Base-by-base conservation (phyloP, 1,140 invertebrate genomes). In the Aphaenogaster floridana region DNA sequence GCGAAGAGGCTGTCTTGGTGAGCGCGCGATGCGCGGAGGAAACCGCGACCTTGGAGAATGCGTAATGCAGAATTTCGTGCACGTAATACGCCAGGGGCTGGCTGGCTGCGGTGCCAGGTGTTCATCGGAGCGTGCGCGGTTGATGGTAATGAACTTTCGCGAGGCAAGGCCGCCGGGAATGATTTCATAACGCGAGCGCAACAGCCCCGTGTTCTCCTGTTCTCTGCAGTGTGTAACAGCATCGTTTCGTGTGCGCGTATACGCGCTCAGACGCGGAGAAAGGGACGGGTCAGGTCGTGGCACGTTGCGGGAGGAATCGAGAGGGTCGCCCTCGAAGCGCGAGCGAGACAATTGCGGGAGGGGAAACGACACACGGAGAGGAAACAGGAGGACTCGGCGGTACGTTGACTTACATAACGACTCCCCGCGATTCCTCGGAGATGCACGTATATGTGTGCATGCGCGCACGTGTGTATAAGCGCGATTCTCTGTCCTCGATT, bases 71-170 rank as follows among this genome's bases (percentile, higher is more conserved):
- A 92, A 93, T 92, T 90, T 92, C 87, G 91, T 90, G 88, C 88
- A 88, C 69, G 81, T 76, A 86, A 90, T 89, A 90, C 76, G 84
- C 86, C 77, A 54, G 57, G 61, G 28, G 54, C 63, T 42, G 88
- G 54, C 63, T 42, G 88, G 83, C 78, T 64, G 79, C 48, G 59
- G 80, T 89, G 87, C 86, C 91, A 88, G 90, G 57, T 93, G 91
- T 92, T 93, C 89, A 86, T 88, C 92, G 69, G 77, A 88, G 91
- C 88, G 90, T 91, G 89, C 84, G 91, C 92, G 93, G 92, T 92
- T 93, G 93, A 95, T 94, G 94, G 94, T 94, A 95, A 95, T 95
- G 94, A 95, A 95, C 94, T 95, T 95, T 95, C 91, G 92, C 88
- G 89, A 87, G 91, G 92, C 94, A 95, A 95, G 94, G 94, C 92